A percentile compares a stretch with the other conserved stretches of the same genome.
These are phyloP conservation scores for Cryptus armator DNA, from an alignment of 2,888 invertebrate species.

Conservation along the genomic window DNA sequence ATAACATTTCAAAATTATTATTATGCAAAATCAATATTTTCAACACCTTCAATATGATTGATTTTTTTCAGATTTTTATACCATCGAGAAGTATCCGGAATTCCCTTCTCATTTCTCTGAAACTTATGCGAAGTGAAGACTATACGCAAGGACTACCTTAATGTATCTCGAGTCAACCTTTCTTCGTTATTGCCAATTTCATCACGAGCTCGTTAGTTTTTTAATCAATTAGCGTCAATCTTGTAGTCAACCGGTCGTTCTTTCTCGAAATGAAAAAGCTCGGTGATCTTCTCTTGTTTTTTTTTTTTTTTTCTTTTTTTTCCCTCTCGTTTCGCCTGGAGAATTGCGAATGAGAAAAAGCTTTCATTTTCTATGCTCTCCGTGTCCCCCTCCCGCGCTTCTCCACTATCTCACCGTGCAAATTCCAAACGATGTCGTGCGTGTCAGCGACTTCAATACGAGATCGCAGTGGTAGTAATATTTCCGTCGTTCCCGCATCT, in stretches of 20 bases:
- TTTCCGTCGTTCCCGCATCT: constrained; percentile 6
- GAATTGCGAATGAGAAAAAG: constrained; percentile 44
- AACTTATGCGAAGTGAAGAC: too few species aligned
- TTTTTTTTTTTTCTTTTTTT: constrained; percentile 12
- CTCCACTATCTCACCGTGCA: constrained; percentile 2
- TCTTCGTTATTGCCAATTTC: constrained; percentile 3
- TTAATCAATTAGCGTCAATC: constrained; percentile 5
- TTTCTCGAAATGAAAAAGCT: constrained; percentile 1
- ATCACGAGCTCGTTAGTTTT: background rate
- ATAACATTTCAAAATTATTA: too few species aligned
- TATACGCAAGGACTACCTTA: too few species aligned
- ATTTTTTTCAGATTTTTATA: too few species aligned
- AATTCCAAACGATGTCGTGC: constrained; percentile 35
- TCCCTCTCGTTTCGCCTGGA: background rate
- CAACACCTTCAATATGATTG: too few species aligned
- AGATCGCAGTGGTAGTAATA: constrained; percentile 8
- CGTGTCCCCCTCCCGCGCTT: background rate
- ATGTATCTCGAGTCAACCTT: background rate
- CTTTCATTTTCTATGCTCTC: constrained; percentile 40
- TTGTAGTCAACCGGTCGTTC: background rate
- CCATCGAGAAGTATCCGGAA: too few species aligned
- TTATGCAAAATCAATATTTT: too few species aligned
- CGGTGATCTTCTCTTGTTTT: constrained; percentile 7
- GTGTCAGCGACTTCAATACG: constrained; percentile 36
- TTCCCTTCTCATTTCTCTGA: too few species aligned